Base-by-base conservation (phyloP, 2,888 invertebrate species). In the Chymomyza fuscimana region DNA sequence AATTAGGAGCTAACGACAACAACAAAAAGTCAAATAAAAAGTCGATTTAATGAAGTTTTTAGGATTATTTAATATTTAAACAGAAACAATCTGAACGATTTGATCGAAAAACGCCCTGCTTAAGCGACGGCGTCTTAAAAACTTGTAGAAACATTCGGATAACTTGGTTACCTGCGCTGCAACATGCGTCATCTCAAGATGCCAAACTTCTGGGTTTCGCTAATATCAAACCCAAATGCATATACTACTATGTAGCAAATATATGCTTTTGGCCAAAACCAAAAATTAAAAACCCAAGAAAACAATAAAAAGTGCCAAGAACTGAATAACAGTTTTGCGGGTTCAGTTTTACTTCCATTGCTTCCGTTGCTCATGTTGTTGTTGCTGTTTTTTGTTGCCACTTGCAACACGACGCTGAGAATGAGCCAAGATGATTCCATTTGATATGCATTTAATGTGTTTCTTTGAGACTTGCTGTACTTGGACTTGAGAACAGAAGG, bases 361-460 rank as follows among this genome's bases (percentile, higher is more conserved):
- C 66, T 73, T 60, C 76, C 67, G 67, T 54, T 72, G 73, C 73
- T 65, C 60, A 62, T 63, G 40, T 32, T 36, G 54, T 29, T 22
- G 36, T 16, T 25, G 15, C 5, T 12, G 40, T 67, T 46, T 46
- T 12, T 46, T 46, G 40, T n/a, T 54, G 73, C 70, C 62, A 70
- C 63, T 9, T 25, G 73, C 70, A 65, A 69, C 51, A 22, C 32
- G 67, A 70, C 66, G 70, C 74, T 70, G 62, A 58, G 58, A 25
- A 52, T 19, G 19, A 19, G 19, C 15, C 65, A 51, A 71, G 81
- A 81, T 84, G 86, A 86, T 82, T 84, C 80, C 77, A 84, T 77
- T 82, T 84, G 84, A 84, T 84, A 81, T 84, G 81, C 80, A 81
- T 84, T 84, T 86, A 84, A 86, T 85, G 85, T 85, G 81, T 84